Percentiles rank a stretch among this genome's conserved stretches.
Conservation (phyloP, 64 coral and sea anemone genomes). For the Montipora capricornis region DNA sequence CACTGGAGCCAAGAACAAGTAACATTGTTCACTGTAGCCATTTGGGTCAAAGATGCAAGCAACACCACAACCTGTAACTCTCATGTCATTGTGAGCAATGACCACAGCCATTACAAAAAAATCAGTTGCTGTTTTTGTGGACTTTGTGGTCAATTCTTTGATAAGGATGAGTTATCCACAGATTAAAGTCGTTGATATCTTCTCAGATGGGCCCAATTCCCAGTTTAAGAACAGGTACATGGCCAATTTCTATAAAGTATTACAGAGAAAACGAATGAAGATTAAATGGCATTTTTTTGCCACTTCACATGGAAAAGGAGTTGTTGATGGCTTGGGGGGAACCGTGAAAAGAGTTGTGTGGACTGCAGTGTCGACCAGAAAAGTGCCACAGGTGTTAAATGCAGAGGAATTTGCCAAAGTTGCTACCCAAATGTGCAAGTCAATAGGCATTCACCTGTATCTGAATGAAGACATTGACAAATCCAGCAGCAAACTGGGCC, state of each 20-base stretch:
- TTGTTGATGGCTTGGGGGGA: constrained; percentile 42
- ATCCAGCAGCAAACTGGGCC: constrained; percentile 17
- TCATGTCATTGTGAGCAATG: constrained; percentile 48
- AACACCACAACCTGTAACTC: not conserved
- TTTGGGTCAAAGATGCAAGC: constrained; percentile 25
- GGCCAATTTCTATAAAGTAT: not conserved
- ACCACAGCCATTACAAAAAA: constrained; percentile 24
- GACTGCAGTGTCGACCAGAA: constrained; percentile 48
- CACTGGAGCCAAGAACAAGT: constrained; percentile 37
- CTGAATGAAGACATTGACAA: constrained; percentile 60
- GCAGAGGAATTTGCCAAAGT: constrained; percentile 52
- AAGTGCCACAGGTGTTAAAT: constrained; percentile 55
- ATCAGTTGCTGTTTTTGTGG: constrained; percentile 26
- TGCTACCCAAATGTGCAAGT: constrained; percentile 36
- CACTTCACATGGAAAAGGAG: constrained; percentile 68
- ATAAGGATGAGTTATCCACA: too few species aligned
- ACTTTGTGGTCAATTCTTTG: too few species aligned
- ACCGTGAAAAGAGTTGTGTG: constrained; percentile 44
- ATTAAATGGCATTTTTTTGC: constrained; percentile 56
- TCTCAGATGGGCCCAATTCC: too few species aligned
- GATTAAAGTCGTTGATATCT: too few species aligned
- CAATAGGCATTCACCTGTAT: constrained; percentile 26
- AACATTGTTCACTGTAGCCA: constrained; percentile 28
- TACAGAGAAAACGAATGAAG: not conserved
- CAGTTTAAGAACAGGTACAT: constrained; percentile 62